phyloP scores from a whole-genome alignment of 2,888 invertebrate genomes.

The Pyralis farinalis region DNA sequence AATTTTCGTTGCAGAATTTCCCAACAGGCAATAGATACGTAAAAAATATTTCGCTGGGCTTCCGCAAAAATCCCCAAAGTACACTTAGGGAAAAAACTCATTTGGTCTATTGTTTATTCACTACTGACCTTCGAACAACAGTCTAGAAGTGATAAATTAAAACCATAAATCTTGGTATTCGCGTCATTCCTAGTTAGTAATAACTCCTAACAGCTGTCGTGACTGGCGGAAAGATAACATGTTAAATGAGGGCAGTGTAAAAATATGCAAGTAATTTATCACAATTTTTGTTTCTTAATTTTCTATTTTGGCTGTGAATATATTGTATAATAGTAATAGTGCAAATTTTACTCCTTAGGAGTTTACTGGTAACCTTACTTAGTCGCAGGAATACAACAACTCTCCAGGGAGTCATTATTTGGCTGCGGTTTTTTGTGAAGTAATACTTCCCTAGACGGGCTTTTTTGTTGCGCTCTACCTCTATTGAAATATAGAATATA shows the following conservation, averaged over 20 bases:
- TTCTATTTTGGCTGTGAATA: too few species aligned
- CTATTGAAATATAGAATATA: too few species aligned
- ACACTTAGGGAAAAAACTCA: not conserved
- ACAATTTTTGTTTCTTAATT: not conserved
- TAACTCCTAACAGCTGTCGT: slow-evolving; percentile 2
- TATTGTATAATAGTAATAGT: too few species aligned
- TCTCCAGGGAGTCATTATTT: too few species aligned
- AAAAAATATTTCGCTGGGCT: not conserved
- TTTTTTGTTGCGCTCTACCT: too few species aligned
- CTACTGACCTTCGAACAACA: not conserved
- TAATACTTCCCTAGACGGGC: too few species aligned
- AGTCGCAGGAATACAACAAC: too few species aligned
- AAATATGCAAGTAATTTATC: not conserved
- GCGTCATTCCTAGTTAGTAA: slow-evolving; percentile 16
- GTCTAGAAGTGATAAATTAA: slow-evolving; percentile 13
- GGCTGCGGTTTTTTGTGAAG: too few species aligned
- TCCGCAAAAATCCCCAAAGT: not conserved
- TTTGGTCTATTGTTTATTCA: slow-evolving; percentile 3
- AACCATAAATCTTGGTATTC: slow-evolving; percentile 24
- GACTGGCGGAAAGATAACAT: slow-evolving; percentile 3
- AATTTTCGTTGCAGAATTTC: too few species aligned
- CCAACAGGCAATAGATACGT: too few species aligned
- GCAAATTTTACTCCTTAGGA: too few species aligned
- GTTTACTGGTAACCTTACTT: too few species aligned
- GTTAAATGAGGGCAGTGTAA: not conserved